Base-by-base conservation (phyloP, 2,888 invertebrate genomes). In the Barypeithes pellucidus region DNA sequence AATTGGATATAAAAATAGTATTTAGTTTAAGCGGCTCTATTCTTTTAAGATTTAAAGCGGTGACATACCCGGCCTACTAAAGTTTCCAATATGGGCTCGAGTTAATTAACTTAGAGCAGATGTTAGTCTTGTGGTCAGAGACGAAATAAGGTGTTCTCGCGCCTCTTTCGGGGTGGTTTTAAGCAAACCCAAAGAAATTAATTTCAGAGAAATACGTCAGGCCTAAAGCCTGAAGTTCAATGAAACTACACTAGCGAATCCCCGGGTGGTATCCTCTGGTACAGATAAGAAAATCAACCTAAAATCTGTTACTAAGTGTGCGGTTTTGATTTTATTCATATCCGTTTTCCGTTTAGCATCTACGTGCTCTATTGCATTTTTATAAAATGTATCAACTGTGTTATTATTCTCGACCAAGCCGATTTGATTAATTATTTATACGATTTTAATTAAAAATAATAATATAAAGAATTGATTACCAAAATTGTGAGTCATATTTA, bases 81-180 rank as follows among this genome's bases (percentile, higher is more conserved):
- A 41, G 60, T 20, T 60, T 60, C 60, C 22, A 8, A 22, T 59
- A 33, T 54, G 29, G 8, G 24, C 39, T 39, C 39, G 1, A 18
- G 36, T 59, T 59, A 60, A 60, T 60, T 60, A 60, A 39, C 22
- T 60, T 59, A 39, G 20, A 43, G 60, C 60, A 60, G 60, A 60
- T 60, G 52, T 24, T 14, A 52, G 14, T 29, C 22, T 60, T 43
- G 22, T 22, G 60, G 60, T 60, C 60, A 60, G 60, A 22, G 60
- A 60, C 22, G 60, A 60, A 60, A 22, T 60, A 22, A 60, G 60
- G 60, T 60, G 60, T 24, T n/a, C n/a, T n/a, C n/a, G n/a, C n/a
- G n/a, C n/a, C n/a, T n/a, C n/a, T n/a, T n/a, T n/a, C n/a, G n/a
- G n/a, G n/a, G n/a, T n/a, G n/a, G n/a, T n/a, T n/a, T n/a, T n/a